A percentile compares a stretch with the other conserved stretches of the same genome.
phyloP scores from a whole-genome alignment of 2,113 vertebrate species.

The Odobenus rosmarus region DNA sequence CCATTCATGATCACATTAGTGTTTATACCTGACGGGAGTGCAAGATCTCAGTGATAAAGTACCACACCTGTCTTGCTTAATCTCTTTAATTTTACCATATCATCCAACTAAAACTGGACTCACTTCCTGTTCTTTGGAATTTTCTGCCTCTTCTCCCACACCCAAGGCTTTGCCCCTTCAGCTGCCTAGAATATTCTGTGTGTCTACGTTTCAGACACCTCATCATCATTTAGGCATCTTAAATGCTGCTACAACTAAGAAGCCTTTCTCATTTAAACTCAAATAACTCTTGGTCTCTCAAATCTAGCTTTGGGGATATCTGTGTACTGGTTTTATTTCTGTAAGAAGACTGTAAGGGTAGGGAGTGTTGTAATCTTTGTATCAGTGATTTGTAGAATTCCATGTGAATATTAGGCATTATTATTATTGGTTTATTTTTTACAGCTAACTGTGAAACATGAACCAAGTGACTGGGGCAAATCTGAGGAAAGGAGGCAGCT shows the following conservation, averaged over 20 bases:
- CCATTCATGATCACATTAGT: not conserved
- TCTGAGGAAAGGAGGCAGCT: conserved; percentile 10
- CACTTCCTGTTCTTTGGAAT: not conserved
- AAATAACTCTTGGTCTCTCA: not conserved
- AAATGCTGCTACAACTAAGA: not conserved
- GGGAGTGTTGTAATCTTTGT: not conserved
- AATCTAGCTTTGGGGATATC: not conserved
- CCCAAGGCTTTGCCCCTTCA: not conserved
- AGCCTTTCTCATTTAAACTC: not conserved
- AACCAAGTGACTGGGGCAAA: not conserved
- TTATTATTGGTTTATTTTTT: not conserved
- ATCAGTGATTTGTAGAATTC: not conserved
- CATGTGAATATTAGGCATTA: not conserved
- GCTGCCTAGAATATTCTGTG: not conserved
- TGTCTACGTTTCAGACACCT: not conserved
- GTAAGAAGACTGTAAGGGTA: not conserved
- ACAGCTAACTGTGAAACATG: not conserved
- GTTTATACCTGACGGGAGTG: not conserved
- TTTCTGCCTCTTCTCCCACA: not conserved
- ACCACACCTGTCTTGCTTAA: not conserved
- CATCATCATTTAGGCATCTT: not conserved
- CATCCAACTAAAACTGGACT: not conserved
- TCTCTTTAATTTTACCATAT: not conserved
- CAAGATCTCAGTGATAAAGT: not conserved
- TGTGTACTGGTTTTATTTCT: not conserved